phyloP scores from a whole-genome alignment of 2,888 invertebrate species.

The Diogma glabrata region DNA sequence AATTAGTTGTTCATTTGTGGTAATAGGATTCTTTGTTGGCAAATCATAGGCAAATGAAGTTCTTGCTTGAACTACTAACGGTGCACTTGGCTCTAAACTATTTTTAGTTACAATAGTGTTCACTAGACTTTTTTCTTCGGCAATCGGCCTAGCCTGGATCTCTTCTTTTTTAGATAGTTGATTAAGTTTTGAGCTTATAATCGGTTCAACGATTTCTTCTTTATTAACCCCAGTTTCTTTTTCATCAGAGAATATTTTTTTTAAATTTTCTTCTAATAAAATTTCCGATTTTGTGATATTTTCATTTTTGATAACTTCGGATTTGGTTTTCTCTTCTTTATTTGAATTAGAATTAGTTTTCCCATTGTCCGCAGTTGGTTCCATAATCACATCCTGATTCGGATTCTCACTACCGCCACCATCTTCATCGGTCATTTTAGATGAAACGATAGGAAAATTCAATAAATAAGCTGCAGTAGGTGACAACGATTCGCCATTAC shows the following conservation, averaged over 20 bases:
- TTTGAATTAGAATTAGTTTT: not conserved
- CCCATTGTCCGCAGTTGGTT: no score
- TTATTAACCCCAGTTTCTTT: no score
- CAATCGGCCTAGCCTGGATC: no score
- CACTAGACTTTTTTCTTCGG: not conserved
- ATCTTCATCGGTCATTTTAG: conserved; percentile 39
- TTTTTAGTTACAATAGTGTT: not conserved
- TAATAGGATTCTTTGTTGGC: not conserved
- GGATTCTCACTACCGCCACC: no score
- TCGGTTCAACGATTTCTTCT: no score
- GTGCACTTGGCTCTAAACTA: not conserved
- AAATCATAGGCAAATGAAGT: not conserved
- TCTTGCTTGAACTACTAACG: not conserved
- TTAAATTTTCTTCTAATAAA: not conserved
- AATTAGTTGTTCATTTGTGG: no score
- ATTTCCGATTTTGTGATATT: not conserved
- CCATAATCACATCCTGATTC: not conserved
- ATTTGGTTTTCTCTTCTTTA: conserved; percentile 3
- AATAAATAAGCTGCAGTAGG: conserved; percentile 53
- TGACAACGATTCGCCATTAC: conserved; percentile 48
- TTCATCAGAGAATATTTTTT: not conserved
- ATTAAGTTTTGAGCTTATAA: no score
- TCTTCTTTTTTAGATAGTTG: no score
- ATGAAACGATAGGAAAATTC: conserved; percentile 50
- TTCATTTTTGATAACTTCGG: not conserved